Conservation (phyloP, 2,888 invertebrate genomes). For the Gastrophysa polygoni region DNA sequence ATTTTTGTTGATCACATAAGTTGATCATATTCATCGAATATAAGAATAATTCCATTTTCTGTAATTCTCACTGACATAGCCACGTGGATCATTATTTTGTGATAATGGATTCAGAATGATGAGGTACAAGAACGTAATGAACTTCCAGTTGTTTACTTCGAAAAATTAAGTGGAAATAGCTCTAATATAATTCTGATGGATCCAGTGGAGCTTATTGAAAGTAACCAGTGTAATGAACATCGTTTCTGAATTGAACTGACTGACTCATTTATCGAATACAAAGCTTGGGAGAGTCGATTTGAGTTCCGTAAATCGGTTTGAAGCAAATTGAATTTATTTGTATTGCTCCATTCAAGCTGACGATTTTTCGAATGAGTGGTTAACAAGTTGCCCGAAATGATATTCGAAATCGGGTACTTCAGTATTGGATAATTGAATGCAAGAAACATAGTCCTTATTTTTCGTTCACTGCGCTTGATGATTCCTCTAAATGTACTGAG, state of each 20-base stretch:
- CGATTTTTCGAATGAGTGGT: constrained; percentile 16
- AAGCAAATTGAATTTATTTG: constrained; percentile 2
- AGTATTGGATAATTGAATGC: background rate
- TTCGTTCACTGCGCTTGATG: no score
- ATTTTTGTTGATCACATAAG: no score
- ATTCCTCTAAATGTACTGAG: no score
- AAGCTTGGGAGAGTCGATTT: constrained; percentile 26
- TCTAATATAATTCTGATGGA: background rate
- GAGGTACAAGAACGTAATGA: no score
- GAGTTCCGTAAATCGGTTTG: constrained; percentile 15
- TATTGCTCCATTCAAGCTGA: background rate
- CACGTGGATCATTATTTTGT: no score
- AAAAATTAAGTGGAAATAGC: background rate
- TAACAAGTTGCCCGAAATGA: background rate
- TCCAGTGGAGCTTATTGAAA: constrained; percentile 1
- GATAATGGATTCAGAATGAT: no score
- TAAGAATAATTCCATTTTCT: no score
- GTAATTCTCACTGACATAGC: no score
- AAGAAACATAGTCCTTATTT: no score
- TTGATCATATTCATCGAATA: no score
- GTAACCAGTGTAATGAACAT: constrained; percentile 27
- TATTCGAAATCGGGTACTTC: background rate
- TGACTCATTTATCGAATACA: constrained; percentile 28
- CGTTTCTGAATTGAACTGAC: constrained; percentile 15
- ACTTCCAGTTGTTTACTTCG: no score